These are phyloP conservation scores for Agrotis exclamationis DNA, from an alignment of 2,888 invertebrate genomes.

Conservation along the genomic window DNA sequence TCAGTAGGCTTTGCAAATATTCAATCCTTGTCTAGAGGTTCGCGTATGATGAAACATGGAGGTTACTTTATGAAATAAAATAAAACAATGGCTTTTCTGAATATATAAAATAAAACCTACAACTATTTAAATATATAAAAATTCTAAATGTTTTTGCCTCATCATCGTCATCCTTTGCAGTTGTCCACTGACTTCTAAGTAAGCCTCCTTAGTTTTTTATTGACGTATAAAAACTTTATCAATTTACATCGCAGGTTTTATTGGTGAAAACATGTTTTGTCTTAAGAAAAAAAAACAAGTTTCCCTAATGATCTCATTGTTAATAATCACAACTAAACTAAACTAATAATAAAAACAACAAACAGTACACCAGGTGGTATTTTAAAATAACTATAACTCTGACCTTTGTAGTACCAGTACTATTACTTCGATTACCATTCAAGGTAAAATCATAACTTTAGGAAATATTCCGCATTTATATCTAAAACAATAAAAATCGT, in stretches of 20 bases:
- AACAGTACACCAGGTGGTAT: constrained; percentile 13
- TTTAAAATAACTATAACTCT: constrained; percentile 35
- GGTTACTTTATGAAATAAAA: no score
- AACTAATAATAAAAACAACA: constrained; percentile 3
- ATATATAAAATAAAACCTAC: no score
- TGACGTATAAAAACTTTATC: no score
- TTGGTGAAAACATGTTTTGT: no score
- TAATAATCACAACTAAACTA: not conserved
- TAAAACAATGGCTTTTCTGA: no score
- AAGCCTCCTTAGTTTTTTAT: no score
- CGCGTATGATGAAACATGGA: not conserved
- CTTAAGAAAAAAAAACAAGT: no score
- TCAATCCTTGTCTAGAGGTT: not conserved
- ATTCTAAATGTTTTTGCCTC: no score
- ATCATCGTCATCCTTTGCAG: no score
- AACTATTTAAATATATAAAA: no score
- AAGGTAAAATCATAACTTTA: constrained; percentile 78
- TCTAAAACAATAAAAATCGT: constrained; percentile 70
- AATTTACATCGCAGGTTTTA: no score
- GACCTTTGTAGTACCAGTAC: constrained; percentile 62
- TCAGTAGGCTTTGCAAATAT: not conserved
- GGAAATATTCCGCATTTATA: constrained; percentile 75
- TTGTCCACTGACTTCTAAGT: no score
- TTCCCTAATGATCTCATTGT: not conserved
- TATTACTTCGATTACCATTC: constrained; percentile 73